Evolutionary conservation across 2,797 vertebrate species (phyloP), one percentile per base, ranked within the genome.

Genomic region (Apodemus agrarius): DNA sequence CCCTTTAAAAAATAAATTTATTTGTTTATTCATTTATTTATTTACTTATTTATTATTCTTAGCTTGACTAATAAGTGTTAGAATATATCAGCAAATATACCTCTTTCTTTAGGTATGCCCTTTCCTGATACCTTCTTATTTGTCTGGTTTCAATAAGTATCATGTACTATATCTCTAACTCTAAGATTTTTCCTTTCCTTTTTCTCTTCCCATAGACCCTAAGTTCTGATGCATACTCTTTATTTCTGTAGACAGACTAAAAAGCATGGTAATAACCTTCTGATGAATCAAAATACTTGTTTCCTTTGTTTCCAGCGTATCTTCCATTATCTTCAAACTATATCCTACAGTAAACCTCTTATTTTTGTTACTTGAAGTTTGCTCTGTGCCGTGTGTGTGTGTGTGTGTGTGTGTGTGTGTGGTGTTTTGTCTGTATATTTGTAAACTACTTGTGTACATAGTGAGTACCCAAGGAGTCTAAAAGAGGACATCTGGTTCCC

Each of bases 71-170:
- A 31, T 93, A 67, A 90, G 83, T 93, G 6, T 59, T 69, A 52
- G 22, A 85, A 4, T 88, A 34, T 78, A 59, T 81, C 80, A 63
- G 34, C 63, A 83, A 10, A 34, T 63, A 87, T 2, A 26, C 37
- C 16, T 29, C 19, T 89, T 85, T 78, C 63, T 90, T 84, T 85
- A 80, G 34, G 31, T 75, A 14, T 6, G 7, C 10, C 21, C 19
- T 59, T 26, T 85, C 40, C n/a, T 92, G 22, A 83, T 69, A 40
- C 7, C n/a, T 93, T 86, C 31, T 96, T 93, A 37, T 61, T 92
- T 93, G 76, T 79, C 46, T 29, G 57, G 31, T 87, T 76, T 93
- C 34, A 14, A n/a, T 87, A 89, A 87, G 22, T 85, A 81, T 88
- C 24, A 87, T 37, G 49, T 52, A 52, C 14, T 83, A 0, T 78